phyloP scores from a whole-genome alignment of 1,140 invertebrate species.

The Drosophila jambulina region DNA sequence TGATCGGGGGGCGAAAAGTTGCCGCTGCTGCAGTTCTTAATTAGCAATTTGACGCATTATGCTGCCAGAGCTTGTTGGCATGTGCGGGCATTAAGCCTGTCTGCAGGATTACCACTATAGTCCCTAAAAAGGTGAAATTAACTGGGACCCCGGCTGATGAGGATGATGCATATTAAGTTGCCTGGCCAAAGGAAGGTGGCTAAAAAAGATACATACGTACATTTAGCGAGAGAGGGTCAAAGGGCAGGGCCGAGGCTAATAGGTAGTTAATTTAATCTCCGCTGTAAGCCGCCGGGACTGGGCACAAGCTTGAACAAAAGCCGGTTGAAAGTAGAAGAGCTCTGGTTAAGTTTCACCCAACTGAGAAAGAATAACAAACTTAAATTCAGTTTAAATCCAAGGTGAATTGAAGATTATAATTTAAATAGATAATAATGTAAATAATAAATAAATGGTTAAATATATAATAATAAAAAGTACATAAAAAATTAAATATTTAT shows the following conservation, averaged over 20 bases:
- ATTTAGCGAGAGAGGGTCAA: constrained; percentile 13
- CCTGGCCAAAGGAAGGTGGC: constrained; percentile 12
- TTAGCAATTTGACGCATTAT: constrained; percentile 76
- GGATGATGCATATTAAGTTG: constrained; percentile 44
- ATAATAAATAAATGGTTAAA: too few species aligned
- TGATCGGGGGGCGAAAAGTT: constrained; percentile 55
- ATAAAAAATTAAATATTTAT: too few species aligned
- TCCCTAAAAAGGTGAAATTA: constrained; percentile 42
- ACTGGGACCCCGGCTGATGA: constrained; percentile 18
- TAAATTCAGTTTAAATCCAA: background rate
- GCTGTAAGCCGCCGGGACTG: constrained; percentile 11
- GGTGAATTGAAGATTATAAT: background rate
- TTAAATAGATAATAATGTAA: too few species aligned
- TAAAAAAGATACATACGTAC: constrained; percentile 16
- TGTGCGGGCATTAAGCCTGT: constrained; percentile 54
- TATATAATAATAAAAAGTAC: too few species aligned
- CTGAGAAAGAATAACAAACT: background rate
- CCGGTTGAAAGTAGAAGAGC: background rate
- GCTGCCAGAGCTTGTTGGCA: constrained; percentile 36
- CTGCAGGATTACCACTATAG: constrained; percentile 46
- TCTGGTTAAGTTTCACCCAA: background rate
- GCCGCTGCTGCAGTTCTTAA: constrained; percentile 71
- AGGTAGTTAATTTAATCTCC: constrained; percentile 28
- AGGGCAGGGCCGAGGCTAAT: constrained; percentile 19
- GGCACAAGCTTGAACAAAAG: constrained; percentile 5